These are phyloP conservation scores for Acinonyx jubatus DNA, from an alignment of 2,113 vertebrate species.

Conservation along the genomic window DNA sequence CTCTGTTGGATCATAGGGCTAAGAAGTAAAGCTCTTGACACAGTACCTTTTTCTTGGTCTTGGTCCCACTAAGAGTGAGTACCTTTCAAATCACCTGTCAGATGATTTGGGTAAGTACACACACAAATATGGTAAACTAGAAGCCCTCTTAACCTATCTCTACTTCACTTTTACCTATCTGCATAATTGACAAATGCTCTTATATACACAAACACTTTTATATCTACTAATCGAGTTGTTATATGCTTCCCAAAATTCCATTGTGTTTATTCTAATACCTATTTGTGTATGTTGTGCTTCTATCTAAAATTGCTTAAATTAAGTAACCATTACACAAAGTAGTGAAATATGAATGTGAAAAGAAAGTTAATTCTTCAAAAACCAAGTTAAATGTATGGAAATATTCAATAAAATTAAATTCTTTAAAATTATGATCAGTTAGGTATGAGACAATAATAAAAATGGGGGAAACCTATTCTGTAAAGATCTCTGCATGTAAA, in stretches of 20 bases:
- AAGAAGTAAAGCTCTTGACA: not conserved
- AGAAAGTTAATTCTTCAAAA: not conserved
- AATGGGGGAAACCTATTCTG: not conserved
- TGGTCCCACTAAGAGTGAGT: not conserved
- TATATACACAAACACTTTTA: not conserved
- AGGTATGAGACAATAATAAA: not conserved
- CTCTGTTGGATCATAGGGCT: not conserved
- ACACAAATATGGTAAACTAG: not conserved
- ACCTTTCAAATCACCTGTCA: not conserved
- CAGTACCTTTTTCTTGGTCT: not conserved
- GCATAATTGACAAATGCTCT: not conserved
- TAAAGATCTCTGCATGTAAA: not conserved
- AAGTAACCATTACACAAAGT: not conserved
- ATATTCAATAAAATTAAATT: not conserved
- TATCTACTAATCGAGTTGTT: not conserved
- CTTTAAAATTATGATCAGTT: not conserved
- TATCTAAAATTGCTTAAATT: not conserved
- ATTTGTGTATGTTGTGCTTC: not conserved
- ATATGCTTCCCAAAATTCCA: not conserved
- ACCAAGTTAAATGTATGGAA: not conserved
- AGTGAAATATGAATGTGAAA: not conserved
- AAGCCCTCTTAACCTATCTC: not conserved
- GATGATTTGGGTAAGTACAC: not conserved
- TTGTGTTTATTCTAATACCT: not conserved
- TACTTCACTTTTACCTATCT: not conserved